Percentiles rank a stretch among this genome's conserved stretches.
Conservation (phyloP, 2,797 vertebrate species). For the Mus spretus region DNA sequence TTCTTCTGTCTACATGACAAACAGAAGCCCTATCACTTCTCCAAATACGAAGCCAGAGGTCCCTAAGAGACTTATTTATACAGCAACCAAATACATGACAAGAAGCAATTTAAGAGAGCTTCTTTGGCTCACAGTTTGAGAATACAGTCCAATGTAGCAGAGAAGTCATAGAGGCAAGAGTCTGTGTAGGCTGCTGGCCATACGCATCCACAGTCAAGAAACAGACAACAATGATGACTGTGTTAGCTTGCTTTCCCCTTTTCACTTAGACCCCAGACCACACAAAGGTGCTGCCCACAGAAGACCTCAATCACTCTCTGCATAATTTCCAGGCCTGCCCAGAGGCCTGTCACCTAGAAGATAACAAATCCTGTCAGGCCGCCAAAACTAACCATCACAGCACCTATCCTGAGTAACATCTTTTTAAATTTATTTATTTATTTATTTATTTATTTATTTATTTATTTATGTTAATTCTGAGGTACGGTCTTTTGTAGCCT, state of each 20-base stretch:
- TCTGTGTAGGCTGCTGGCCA: background rate
- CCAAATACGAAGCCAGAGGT: constrained; percentile 31
- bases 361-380: background rate
- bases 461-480: background rate
- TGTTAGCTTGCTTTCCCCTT: background rate
- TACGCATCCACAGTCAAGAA: background rate
- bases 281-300: background rate
- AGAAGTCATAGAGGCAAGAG: background rate
- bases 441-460: background rate
- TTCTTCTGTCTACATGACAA: constrained; percentile 31
- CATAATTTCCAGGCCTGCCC: background rate
- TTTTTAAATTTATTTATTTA: background rate
- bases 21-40: background rate
- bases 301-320: background rate
- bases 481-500: background rate
- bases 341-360: background rate
- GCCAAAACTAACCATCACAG: background rate
- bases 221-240: background rate
- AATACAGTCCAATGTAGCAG: too few relatives aligned
- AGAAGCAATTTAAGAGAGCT: background rate
- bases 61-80: constrained; percentile 18
- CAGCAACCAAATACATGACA: background rate
- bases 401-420: background rate
- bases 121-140: background rate
- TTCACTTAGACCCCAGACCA: background rate